A percentile compares a stretch with the other conserved stretches of the same genome.
Evolutionary conservation across 2,797 vertebrate genomes (phyloP).

Genomic region (Anabas testudineus): DNA sequence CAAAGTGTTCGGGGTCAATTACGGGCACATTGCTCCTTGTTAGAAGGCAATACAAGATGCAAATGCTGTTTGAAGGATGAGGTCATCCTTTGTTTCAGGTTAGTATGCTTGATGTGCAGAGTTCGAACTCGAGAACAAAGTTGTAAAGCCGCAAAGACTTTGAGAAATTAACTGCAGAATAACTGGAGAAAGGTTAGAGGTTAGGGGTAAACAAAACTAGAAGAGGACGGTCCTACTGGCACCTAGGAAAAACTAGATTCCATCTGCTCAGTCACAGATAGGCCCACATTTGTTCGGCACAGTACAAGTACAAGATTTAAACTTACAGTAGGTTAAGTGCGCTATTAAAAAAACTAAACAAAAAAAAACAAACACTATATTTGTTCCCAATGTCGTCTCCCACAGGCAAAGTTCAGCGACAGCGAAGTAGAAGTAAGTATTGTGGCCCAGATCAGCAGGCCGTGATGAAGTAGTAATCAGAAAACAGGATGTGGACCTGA

Average conservation of each 20-base stretch:
- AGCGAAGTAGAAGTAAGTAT: slow-evolving; percentile 39
- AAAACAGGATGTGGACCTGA: slow-evolving; percentile 33
- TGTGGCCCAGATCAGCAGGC: slow-evolving; percentile 57
- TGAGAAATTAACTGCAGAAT: slow-evolving; percentile 14
- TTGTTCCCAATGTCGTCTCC: slow-evolving; percentile 63
- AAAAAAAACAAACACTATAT: slow-evolving; percentile 15
- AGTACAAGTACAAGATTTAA: slow-evolving; percentile 26
- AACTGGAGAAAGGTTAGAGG: slow-evolving; percentile 6
- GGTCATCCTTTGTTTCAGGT: slow-evolving; percentile 23
- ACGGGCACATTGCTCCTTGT: slow-evolving; percentile 34
- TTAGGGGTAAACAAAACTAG: slow-evolving; percentile 24
- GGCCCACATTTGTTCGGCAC: slow-evolving; percentile 55
- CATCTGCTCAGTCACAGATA: slow-evolving; percentile 20
- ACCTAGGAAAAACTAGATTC: slow-evolving; percentile 16
- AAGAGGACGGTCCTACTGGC: slow-evolving; percentile 24
- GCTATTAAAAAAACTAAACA: slow-evolving; percentile 16
- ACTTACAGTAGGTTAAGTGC: slow-evolving; percentile 42
- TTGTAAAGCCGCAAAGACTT: slow-evolving; percentile 26
- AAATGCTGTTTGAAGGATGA: slow-evolving; percentile 34
- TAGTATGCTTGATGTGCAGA: slow-evolving; percentile 20
- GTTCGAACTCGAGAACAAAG: slow-evolving; percentile 12
- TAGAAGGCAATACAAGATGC: slow-evolving; percentile 26
- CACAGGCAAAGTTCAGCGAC: slow-evolving; percentile 45
- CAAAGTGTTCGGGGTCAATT: slow-evolving; percentile 37
- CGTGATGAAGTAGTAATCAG: slow-evolving; percentile 21